Evolutionary conservation across 2,113 vertebrate species (phyloP).

Genomic region (Martes martes): DNA sequence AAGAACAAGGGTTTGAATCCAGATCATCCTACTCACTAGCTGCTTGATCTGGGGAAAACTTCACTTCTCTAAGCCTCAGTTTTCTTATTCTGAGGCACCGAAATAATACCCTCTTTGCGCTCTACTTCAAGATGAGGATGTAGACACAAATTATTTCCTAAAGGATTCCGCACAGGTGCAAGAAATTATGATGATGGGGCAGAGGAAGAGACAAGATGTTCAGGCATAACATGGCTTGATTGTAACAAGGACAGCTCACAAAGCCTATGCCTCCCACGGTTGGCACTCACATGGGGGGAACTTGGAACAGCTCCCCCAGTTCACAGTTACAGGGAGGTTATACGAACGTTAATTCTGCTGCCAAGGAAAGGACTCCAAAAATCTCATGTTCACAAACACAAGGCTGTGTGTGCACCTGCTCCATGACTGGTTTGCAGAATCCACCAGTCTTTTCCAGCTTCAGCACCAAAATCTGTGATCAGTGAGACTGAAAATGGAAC

Average conservation of each 20-base stretch:
- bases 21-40: background rate
- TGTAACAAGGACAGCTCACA: constrained; percentile 27
- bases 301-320: constrained; percentile 38
- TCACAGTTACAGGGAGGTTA: constrained; percentile 63
- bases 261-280: constrained; percentile 19
- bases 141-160: background rate
- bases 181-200: background rate
- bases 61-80: background rate
- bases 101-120: background rate
- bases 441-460: constrained; percentile 10
- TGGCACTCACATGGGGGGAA: background rate
- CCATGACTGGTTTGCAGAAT: background rate
- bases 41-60: background rate
- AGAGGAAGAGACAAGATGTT: constrained; percentile 6
- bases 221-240: constrained; percentile 20
- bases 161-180: background rate
- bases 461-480: constrained; percentile 28
- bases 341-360: constrained; percentile 44
- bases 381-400: background rate
- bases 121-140: background rate
- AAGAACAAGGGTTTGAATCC: background rate
- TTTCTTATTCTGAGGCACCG: background rate
- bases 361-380: constrained; percentile 39
- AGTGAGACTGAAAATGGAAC: constrained; percentile 60
- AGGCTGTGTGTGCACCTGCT: constrained; percentile 27